These are phyloP conservation scores for Cryptoleucopteryx plumbea DNA, from an alignment of 2,113 vertebrate genomes.

Conservation along the genomic window DNA sequence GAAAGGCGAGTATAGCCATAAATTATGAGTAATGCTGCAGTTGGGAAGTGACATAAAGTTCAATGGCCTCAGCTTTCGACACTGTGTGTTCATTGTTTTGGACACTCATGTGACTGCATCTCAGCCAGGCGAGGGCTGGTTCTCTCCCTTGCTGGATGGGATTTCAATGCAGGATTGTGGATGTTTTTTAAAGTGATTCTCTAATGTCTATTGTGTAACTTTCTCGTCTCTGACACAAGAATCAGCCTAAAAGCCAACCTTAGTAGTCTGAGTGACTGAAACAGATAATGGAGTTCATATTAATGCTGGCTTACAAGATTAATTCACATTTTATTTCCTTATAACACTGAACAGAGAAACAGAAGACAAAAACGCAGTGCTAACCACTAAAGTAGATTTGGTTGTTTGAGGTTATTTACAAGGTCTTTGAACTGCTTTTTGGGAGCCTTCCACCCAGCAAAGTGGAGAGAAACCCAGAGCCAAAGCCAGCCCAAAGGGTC, in stretches of 20 bases:
- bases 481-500: neutral
- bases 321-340: neutral
- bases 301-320: neutral
- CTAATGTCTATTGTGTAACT: conserved; percentile 24
- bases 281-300: neutral
- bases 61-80: conserved; percentile 56
- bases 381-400: neutral
- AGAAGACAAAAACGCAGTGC: neutral
- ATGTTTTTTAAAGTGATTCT: conserved; percentile 19
- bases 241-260: neutral
- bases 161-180: conserved; percentile 47
- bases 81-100: conserved; percentile 50
- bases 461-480: neutral
- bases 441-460: neutral
- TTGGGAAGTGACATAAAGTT: conserved; percentile 65
- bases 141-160: neutral
- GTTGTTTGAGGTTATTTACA: neutral
- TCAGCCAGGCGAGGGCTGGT: neutral
- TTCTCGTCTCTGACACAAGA: neutral
- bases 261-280: neutral
- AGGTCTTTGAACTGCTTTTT: neutral
- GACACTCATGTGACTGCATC: neutral
- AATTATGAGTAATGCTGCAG: conserved; percentile 61
- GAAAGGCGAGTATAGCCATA: conserved; percentile 60
- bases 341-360: neutral